Evolutionary conservation across 2,797 vertebrate genomes (phyloP), one percentile per base, ranked within the genome.

Genomic region (Numenius phaeopus): DNA sequence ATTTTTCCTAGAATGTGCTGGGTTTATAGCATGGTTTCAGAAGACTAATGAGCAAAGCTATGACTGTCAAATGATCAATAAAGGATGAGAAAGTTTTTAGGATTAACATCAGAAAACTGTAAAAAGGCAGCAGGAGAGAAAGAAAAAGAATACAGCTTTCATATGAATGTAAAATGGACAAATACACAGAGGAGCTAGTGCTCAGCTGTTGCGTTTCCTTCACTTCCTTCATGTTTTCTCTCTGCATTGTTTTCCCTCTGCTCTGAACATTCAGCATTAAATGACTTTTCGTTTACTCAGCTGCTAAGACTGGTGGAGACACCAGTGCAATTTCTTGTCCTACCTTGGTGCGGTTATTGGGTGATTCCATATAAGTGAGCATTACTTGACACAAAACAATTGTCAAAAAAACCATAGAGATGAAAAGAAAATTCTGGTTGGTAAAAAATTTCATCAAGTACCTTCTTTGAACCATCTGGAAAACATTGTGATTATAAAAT

Each of bases 61-160:
- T 76, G 59, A 46, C 50, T 94, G 73, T 87, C 87, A 91, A 85
- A 70, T 91, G 87, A 91, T 95, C 90, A 95, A 89, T 95, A 94
- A 96, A 95, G 93, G 50, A 95, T 94, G 80, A 94, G 69, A 79
- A 95, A 77, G 11, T 55, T 81, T 94, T 88, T 69, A 82, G 62
- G 65, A 94, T 95, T 95, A 95, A 44, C 85, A 94, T 90, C 90
- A 95, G 66, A 94, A 93, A 95, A 73, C 54, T 79, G 52, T 78
- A 91, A 93, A 89, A 93, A 83, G 70, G 62, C 80, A 91, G 70
- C 66, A 66, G 54, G 71, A 93, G 76, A 80, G 78, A 61, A 76
- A 67, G 58, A 61, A 71, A 57, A 27, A 77, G 55, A 52, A 69
- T 30, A 46, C 27, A 64, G 19, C 49, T 66, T 94, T 81, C 61